Evolutionary conservation across 2,888 invertebrate species (phyloP), one percentile per base, ranked within the genome.

Genomic region (Elegia similella): DNA sequence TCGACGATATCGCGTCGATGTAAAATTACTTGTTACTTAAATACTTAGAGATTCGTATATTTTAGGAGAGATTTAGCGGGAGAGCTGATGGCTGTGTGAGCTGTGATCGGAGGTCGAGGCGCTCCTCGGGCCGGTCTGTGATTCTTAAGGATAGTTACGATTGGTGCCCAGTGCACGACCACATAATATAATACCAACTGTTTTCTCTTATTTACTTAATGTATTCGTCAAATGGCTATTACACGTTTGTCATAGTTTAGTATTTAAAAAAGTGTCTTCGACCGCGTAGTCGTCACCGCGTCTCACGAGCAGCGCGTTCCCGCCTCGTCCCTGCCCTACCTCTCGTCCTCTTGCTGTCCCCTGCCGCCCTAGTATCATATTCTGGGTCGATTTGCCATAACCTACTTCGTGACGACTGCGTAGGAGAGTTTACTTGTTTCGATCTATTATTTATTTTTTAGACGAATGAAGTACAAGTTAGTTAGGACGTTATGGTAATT

Each of bases 381-480:
- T n/a, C n/a, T n/a, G n/a, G n/a, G n/a, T n/a, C n/a, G n/a, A n/a
- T n/a, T n/a, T n/a, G n/a, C n/a, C n/a, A n/a, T n/a, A n/a, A n/a
- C n/a, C n/a, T n/a, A n/a, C n/a, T n/a, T 17, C 38, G 32, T 47
- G 60, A 57, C 42, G 55, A 60, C 53, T 44, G 59, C 44, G 62
- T 65, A 65, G 65, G 66, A 64, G 64, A 60, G 60, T 60, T 61
- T 76, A 68, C 68, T 68, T 65, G 50, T 50, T 50, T 69, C 67
- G 71, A 75, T 82, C 71, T 84, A 86, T 85, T 85, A 86, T 86
- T 87, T 86, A 84, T 12, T 84, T 84, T 76, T 73, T 86, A 84
- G 80, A 70, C 72, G 72, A 80, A 74, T 72, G 68, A 78, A 86
- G 87, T 87, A 87, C 88, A 86, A 88, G 65, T 71, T 72, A 75